Evolutionary conservation across 2,113 vertebrate genomes (phyloP).

Genomic region (Synchiropus splendidus): DNA sequence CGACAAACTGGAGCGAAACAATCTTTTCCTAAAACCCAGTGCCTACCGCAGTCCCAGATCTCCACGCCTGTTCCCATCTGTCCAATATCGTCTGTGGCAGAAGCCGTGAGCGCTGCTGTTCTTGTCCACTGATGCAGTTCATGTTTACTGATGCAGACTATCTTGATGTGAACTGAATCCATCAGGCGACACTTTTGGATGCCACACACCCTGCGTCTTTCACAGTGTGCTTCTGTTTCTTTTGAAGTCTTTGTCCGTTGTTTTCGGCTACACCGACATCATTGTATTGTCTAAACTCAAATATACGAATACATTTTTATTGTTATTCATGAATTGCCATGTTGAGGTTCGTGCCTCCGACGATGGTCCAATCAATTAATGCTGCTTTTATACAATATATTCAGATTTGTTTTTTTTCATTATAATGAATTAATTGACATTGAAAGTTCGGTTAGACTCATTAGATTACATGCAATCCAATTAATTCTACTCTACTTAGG

Average conservation of each 20-base stretch:
- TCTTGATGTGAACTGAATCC: constrained; percentile 61
- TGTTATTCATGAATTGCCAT: too few relatives aligned
- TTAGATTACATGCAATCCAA: constrained; percentile 23
- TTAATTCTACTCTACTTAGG: constrained; percentile 28
- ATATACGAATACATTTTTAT: too few relatives aligned
- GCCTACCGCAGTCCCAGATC: constrained; percentile 10
- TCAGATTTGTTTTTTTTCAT: too few relatives aligned
- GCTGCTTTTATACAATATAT: too few relatives aligned
- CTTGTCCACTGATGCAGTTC: constrained; percentile 29
- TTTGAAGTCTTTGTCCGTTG: too few relatives aligned
- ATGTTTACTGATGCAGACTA: constrained; percentile 52
- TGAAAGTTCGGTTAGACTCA: constrained; percentile 1
- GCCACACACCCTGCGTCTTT: constrained; percentile 32
- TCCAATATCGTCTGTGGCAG: constrained; percentile 41
- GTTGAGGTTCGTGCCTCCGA: too few relatives aligned
- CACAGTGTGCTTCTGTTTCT: constrained; percentile 8
- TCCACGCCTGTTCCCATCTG: constrained; percentile 37
- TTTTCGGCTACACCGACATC: too few relatives aligned
- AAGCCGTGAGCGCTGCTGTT: constrained; percentile 28
- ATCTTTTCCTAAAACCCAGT: constrained; percentile 33
- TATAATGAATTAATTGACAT: too few relatives aligned
- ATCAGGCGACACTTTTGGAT: constrained; percentile 56
- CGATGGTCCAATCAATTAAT: too few relatives aligned
- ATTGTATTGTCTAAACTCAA: too few relatives aligned
- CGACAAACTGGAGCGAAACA: constrained; percentile 55